These are phyloP conservation scores for Drosophila dives DNA, from an alignment of 2,888 invertebrate genomes.

Conservation along the genomic window DNA sequence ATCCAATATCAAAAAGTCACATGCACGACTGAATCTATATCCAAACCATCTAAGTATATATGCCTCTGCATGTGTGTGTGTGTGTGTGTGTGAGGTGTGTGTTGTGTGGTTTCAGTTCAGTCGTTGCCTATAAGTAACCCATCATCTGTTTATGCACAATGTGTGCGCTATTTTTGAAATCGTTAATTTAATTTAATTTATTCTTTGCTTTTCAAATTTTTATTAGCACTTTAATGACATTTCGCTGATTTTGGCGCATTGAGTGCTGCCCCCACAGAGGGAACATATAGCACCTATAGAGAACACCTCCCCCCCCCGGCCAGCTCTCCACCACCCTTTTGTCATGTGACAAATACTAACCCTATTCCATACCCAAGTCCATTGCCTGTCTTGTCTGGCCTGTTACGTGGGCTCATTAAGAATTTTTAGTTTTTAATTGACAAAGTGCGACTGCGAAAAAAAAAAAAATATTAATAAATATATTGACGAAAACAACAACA, in stretches of 20 bases:
- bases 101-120: constrained; percentile 13
- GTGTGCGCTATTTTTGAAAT: constrained; percentile 54
- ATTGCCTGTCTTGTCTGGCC: constrained; percentile 50
- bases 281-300: neutral
- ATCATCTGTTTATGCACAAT: constrained; percentile 33
- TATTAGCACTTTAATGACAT: constrained; percentile 74
- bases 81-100: neutral
- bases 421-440: constrained; percentile 75
- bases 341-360: constrained; percentile 3
- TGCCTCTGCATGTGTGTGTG: neutral
- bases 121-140: constrained; percentile 38
- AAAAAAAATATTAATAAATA: constrained; percentile 49
- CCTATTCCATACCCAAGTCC: constrained; percentile 4
- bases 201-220: constrained; percentile 55
- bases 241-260: constrained; percentile 58
- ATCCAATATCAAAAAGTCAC: constrained; percentile 29
- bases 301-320: neutral
- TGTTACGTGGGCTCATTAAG: constrained; percentile 78
- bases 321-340: neutral
- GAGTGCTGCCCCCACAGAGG: constrained; percentile 14
- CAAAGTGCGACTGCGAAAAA: constrained; percentile 49
- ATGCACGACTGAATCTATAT: constrained; percentile 29
- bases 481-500: constrained; percentile 30
- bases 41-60: constrained; percentile 12
- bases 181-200: constrained; percentile 54